Percentiles rank a stretch among this genome's conserved stretches.
These are phyloP conservation scores for Ctenodactylus gundi DNA, from an alignment of 2,113 vertebrate species.

Conservation along the genomic window DNA sequence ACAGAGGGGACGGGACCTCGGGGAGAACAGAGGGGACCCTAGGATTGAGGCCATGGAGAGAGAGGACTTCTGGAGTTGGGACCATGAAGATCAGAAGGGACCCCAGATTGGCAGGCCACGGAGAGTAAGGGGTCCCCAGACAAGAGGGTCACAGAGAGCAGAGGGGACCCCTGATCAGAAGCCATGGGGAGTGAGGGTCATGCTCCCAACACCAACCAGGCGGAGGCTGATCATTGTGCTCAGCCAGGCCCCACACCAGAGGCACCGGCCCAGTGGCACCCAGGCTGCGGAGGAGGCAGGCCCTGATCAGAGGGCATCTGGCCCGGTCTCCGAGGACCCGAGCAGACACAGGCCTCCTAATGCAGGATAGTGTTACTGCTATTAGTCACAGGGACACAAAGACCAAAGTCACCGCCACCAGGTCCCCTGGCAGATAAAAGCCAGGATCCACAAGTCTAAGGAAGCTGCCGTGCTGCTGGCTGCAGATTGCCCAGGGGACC, in stretches of 20 bases:
- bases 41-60: background rate
- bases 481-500: background rate
- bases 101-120: background rate
- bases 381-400: background rate
- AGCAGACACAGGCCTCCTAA: background rate
- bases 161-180: background rate
- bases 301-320: background rate
- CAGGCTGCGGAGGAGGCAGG: no score
- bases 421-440: background rate
- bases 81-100: no score
- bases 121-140: background rate
- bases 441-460: background rate
- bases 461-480: background rate
- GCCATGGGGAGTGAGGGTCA: background rate
- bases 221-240: background rate
- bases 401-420: background rate
- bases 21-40: background rate
- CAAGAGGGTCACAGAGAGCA: background rate
- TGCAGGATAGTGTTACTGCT: background rate
- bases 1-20: no score
- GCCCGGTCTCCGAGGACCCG: background rate
- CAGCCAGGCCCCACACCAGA: background rate
- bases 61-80: no score
- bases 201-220: accelerated
- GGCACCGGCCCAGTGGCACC: no score